A percentile compares a stretch with the other conserved stretches of the same genome.
Evolutionary conservation across 2,888 invertebrate species (phyloP).

Genomic region (Stegana nigrithorax): DNA sequence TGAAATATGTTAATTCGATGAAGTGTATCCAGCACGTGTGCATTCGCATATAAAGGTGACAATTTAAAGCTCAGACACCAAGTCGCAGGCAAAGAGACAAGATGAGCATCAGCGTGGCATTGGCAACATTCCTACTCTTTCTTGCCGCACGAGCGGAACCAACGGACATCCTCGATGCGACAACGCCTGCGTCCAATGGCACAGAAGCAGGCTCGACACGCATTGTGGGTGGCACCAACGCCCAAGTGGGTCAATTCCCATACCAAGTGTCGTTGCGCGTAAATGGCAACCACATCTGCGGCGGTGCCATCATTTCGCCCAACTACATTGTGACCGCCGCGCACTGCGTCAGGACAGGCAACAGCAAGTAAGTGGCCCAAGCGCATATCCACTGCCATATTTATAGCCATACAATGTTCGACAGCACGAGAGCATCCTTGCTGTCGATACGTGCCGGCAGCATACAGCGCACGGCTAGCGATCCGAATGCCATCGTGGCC

Average conservation of each 20-base stretch:
- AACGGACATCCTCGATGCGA: too few relatives aligned
- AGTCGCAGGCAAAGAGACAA: too few relatives aligned
- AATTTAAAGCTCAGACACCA: too few relatives aligned
- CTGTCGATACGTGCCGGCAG: constrained; percentile 55
- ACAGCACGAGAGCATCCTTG: constrained; percentile 37
- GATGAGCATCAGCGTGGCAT: too few relatives aligned
- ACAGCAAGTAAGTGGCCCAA: constrained; percentile 42
- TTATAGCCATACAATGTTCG: background rate
- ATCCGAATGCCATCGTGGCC: constrained; percentile 41
- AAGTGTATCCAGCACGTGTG: too few relatives aligned
- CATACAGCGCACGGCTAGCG: constrained; percentile 35
- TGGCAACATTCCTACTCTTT: too few relatives aligned
- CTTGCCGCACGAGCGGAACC: too few relatives aligned
- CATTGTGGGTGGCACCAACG: constrained; percentile 63
- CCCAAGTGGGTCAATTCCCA: constrained; percentile 61
- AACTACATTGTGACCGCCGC: constrained; percentile 61
- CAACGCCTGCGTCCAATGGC: background rate
- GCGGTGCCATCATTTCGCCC: constrained; percentile 56
- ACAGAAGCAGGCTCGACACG: constrained; percentile 27
- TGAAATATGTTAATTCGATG: too few relatives aligned
- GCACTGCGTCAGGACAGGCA: constrained; percentile 56
- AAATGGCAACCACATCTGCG: constrained; percentile 50
- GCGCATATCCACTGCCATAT: too few relatives aligned
- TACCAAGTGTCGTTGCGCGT: constrained; percentile 64
- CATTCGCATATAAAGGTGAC: too few relatives aligned